Conservation (phyloP, 2,797 vertebrate genomes). For the Microcaecilia unicolor region DNA sequence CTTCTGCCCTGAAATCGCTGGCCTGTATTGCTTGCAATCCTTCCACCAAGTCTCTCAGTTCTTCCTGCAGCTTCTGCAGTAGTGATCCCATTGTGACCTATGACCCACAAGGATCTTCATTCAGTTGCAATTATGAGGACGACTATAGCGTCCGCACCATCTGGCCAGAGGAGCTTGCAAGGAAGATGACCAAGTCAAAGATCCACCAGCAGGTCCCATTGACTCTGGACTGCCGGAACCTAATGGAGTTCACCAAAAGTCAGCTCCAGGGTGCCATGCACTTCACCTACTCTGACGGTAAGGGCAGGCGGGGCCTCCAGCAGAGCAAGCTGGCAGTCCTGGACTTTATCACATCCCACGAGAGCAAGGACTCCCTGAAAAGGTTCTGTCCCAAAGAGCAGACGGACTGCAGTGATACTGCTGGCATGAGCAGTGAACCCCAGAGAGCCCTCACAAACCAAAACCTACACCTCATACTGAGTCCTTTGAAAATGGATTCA, state of each 20-base stretch:
- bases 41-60: conserved; percentile 65
- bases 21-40: conserved; percentile 65
- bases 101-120: conserved; percentile 58
- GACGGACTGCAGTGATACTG: conserved; percentile 22
- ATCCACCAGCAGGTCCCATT: conserved; percentile 52
- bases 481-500: conserved; percentile 67
- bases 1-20: conserved; percentile 59
- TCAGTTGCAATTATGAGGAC: conserved; percentile 50
- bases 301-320: conserved; percentile 58
- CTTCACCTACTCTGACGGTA: conserved; percentile 37
- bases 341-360: conserved; percentile 54
- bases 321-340: conserved; percentile 68
- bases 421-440: conserved; percentile 29
- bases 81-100: conserved; percentile 78
- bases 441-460: conserved; percentile 39
- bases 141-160: conserved; percentile 74
- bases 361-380: conserved; percentile 52
- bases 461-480: conserved; percentile 68
- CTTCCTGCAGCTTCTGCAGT: conserved; percentile 78
- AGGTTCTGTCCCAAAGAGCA: conserved; percentile 51
- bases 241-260: conserved; percentile 42
- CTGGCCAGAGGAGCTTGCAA: conserved; percentile 73
- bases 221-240: conserved; percentile 38
- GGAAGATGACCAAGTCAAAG: conserved; percentile 68
- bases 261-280: conserved; percentile 29